Base-by-base conservation (phyloP, 2,797 vertebrate genomes). In the Myotis findleyi region DNA sequence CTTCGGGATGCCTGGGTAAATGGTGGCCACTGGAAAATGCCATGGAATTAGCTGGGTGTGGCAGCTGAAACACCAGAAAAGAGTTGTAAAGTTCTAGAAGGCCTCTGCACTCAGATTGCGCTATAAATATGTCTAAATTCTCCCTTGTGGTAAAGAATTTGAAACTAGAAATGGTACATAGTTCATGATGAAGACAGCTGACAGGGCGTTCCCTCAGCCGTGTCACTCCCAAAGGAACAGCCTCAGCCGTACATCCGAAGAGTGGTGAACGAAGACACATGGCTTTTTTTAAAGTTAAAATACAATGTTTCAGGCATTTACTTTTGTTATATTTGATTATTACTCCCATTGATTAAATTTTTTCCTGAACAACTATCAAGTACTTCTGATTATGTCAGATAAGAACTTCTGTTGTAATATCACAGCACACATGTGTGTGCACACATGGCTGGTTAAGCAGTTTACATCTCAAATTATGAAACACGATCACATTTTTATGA, bases 401-500 rank as follows among this genome's bases (percentile, higher is more conserved):
- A n/a, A 64, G 62, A 66, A 18, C 44, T 8, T 81, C 71, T 75
- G 13, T 33, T 77, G 30, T 38, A 59, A 33, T 57, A 62, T 14
- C 75, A 41, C 20, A 38, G 21, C 30, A 57, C 23, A 53, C n/a
- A 80, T 8, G 38, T 14, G 44, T 2, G 6, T 3, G 9, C 62
- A 8, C 7, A 38, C 27, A 18, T 2, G 8, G 12, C 41, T 14
- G 47, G n/a, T 72, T 80, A 80, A 94, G 73, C 64, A 75, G 9
- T 18, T 71, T 57, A n/a, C 2, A 90, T 47, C 36, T 69, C 17
- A 71, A 64, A 23, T 72, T 30, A 49, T 38, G 36, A 91, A 17
- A 14, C 79, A 85, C 33, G 41, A 90, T 77, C 47, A 3, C 25
- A 33, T 62, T 88, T 96, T 81, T 55, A 20, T 71, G 55, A 87